phyloP scores from a whole-genome alignment of 1,140 invertebrate genomes.

The Acyrthosiphon pisum region DNA sequence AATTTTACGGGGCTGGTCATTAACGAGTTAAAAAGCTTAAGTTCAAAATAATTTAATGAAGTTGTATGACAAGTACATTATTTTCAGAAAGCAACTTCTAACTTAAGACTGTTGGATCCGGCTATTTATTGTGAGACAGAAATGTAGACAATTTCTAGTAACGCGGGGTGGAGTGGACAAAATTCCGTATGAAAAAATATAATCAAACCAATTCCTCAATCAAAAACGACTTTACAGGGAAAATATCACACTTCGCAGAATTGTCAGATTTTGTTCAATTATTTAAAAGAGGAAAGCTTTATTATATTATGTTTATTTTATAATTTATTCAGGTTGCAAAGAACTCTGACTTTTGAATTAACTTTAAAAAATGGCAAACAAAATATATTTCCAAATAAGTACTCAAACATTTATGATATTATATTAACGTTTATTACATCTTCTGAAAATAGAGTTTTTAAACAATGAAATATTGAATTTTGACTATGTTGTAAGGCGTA shows the following conservation, averaged over 20 bases:
- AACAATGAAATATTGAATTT: too few species aligned
- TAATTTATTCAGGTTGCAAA: not conserved
- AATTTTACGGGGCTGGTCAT: not conserved
- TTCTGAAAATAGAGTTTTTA: not conserved
- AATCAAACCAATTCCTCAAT: not conserved
- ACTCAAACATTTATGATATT: not conserved
- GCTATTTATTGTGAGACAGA: not conserved
- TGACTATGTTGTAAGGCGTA: too few species aligned
- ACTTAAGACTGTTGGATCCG: too few species aligned
- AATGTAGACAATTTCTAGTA: not conserved
- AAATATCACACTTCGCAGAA: not conserved
- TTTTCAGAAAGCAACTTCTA: not conserved
- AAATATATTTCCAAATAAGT: not conserved
- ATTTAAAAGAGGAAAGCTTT: not conserved
- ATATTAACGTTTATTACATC: not conserved
- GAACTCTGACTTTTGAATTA: not conserved
- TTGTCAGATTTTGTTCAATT: not conserved
- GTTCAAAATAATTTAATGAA: not conserved
- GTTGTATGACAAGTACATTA: not conserved
- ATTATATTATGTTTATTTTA: too few species aligned
- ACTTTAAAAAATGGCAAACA: not conserved
- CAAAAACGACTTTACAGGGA: not conserved
- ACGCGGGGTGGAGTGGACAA: accelerated
- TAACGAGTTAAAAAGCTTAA: not conserved
- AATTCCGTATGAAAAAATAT: not conserved